Conservation (phyloP, 2,113 vertebrate species). For the Bufo bufo region DNA sequence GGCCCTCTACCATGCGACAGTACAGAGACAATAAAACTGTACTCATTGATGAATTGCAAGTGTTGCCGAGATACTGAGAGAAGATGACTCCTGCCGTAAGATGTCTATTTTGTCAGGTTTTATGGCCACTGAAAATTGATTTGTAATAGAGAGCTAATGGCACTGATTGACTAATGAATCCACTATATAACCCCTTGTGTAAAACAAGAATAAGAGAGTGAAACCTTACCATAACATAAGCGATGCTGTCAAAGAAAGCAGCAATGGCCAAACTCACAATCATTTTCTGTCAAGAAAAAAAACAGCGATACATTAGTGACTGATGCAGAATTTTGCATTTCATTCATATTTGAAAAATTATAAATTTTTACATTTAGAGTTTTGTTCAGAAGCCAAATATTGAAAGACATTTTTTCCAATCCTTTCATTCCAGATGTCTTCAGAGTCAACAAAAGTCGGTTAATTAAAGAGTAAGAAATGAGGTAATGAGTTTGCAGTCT, state of each 20-base stretch:
- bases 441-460: neutral
- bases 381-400: neutral
- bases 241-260: constrained; percentile 78
- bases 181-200: constrained; percentile 1
- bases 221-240: constrained; percentile 81
- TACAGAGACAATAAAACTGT: constrained; percentile 4
- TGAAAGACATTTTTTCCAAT: neutral
- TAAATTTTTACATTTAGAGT: neutral
- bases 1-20: neutral
- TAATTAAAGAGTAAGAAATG: neutral
- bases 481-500: neutral
- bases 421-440: neutral
- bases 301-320: neutral
- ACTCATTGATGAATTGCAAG: neutral
- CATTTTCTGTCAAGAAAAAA: constrained; percentile 74
- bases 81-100: neutral
- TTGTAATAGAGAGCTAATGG: neutral
- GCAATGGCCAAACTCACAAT: constrained; percentile 78
- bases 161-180: neutral
- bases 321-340: neutral
- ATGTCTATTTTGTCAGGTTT: constrained; percentile 3
- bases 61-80: neutral
- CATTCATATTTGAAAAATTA: neutral
- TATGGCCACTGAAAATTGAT: neutral
- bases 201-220: neutral